Percentiles rank a stretch among this genome's conserved stretches.
Conservation (phyloP, 2,797 vertebrate genomes). For the Poeciliopsis infans region DNA sequence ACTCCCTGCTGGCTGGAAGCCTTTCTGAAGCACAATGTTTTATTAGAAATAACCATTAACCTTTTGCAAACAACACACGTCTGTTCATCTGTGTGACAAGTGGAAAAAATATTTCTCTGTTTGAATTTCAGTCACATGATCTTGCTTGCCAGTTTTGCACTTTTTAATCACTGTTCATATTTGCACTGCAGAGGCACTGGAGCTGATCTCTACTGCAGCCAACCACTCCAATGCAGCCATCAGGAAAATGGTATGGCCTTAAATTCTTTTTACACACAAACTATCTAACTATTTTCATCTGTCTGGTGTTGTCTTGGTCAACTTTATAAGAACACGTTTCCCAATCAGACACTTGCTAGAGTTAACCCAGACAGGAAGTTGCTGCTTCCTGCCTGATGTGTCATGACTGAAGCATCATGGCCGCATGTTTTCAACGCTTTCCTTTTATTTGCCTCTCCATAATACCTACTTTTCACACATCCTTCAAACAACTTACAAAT, state of each 20-base stretch:
- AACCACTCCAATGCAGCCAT: constrained; percentile 98
- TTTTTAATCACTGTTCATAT: constrained; percentile 5
- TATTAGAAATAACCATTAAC: neutral
- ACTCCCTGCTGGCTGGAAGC: constrained; percentile 27
- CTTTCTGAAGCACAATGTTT: constrained; percentile 8
- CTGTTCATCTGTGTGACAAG: neutral
- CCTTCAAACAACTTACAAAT: constrained; percentile 28
- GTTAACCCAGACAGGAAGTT: constrained; percentile 70
- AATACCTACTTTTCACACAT: constrained; percentile 12
- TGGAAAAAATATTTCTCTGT: constrained; percentile 1
- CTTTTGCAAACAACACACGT: neutral
- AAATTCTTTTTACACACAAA: neutral
- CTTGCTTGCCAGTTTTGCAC: neutral
- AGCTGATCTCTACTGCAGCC: constrained; percentile 95
- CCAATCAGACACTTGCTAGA: constrained; percentile 35
- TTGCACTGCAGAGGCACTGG: constrained; percentile 88
- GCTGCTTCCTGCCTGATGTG: constrained; percentile 71
- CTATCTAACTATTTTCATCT: constrained; percentile 9
- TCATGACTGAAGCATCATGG: constrained; percentile 43
- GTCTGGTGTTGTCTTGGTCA: constrained; percentile 5
- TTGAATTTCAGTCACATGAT: constrained; percentile 8
- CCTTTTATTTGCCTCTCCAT: constrained; percentile 36
- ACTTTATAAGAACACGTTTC: constrained; percentile 21
- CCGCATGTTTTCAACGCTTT: constrained; percentile 31
- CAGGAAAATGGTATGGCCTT: constrained; percentile 92